Conservation (phyloP, 2,797 vertebrate genomes). For the Intellagama lesueurii region DNA sequence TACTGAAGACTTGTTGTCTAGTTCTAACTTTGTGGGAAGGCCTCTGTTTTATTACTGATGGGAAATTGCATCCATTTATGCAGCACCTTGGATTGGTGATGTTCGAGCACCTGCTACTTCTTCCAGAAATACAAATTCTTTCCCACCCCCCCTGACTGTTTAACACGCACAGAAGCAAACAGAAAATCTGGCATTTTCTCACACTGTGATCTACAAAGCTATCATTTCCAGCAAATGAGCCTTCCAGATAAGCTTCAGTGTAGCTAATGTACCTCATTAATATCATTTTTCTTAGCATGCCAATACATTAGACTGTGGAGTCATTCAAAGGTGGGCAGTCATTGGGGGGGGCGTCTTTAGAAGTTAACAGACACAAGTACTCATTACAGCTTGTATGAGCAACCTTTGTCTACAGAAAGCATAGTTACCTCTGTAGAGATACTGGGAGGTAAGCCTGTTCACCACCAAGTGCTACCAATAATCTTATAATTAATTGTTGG, state of each 20-base stretch:
- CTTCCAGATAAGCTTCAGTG: constrained; percentile 80
- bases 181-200: constrained; percentile 82
- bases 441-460: not conserved
- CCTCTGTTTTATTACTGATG: constrained; percentile 41
- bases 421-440: not conserved
- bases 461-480: not conserved
- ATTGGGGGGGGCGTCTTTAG: constrained; percentile 13
- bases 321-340: constrained; percentile 20
- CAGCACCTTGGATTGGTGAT: constrained; percentile 27
- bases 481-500: constrained; percentile 15
- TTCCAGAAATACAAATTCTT: constrained; percentile 48
- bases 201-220: constrained; percentile 68
- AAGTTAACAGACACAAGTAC: not conserved
- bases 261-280: constrained; percentile 75
- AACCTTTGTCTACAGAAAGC: not conserved
- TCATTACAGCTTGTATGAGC: not conserved
- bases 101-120: constrained; percentile 73
- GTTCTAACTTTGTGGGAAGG: constrained; percentile 26
- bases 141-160: constrained; percentile 50
- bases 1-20: not conserved
- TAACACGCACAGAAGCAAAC: constrained; percentile 37
- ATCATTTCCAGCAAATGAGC: constrained; percentile 70
- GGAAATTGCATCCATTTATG: constrained; percentile 38
- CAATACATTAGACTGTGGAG: constrained; percentile 48
- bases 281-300: constrained; percentile 61